Percentiles rank a stretch among this genome's conserved stretches.
These are phyloP conservation scores for Drosophila subobscura DNA, from an alignment of 1,140 invertebrate genomes.

Conservation along the genomic window DNA sequence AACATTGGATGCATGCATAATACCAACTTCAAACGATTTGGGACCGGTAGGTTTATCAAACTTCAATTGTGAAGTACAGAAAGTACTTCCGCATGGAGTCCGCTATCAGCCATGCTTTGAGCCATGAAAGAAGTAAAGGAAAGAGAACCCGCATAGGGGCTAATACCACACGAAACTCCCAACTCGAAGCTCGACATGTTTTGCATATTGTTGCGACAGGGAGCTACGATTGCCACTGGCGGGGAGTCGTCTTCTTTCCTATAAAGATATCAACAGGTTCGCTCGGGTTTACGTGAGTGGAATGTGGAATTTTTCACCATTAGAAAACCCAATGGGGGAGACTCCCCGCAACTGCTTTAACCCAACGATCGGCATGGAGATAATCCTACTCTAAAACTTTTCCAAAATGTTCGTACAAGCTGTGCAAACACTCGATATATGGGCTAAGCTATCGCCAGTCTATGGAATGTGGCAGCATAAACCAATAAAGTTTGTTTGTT, in stretches of 20 bases:
- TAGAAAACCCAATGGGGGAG: conserved; percentile 44
- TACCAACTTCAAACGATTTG: conserved; percentile 26
- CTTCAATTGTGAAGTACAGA: conserved; percentile 10
- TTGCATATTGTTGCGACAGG: conserved; percentile 53
- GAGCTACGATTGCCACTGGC: conserved; percentile 12
- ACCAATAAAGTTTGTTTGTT: conserved; percentile 35
- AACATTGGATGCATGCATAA: conserved; percentile 26
- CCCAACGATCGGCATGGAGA: conserved; percentile 27
- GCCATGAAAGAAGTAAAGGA: conserved; percentile 35
- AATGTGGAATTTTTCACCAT: conserved; percentile 55
- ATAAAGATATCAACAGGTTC: conserved; percentile 54
- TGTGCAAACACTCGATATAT: conserved; percentile 61
- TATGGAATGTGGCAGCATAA: conserved; percentile 31
- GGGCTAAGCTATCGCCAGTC: conserved; percentile 41
- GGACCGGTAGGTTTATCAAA: background rate
- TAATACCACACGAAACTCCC: conserved; percentile 5
- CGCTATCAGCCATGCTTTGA: conserved; percentile 38
- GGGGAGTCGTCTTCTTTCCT: conserved; percentile 12
- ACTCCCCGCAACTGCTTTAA: conserved; percentile 67
- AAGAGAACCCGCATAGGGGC: conserved; percentile 54
- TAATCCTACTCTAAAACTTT: conserved; percentile 57
- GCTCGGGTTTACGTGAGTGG: conserved; percentile 67
- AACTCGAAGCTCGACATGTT: conserved; percentile 46
- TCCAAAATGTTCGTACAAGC: conserved; percentile 65
- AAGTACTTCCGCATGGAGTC: conserved; percentile 29